Evolutionary conservation across 2,888 invertebrate genomes (phyloP), one percentile per base, ranked within the genome.

Genomic region (Dicycla oo): DNA sequence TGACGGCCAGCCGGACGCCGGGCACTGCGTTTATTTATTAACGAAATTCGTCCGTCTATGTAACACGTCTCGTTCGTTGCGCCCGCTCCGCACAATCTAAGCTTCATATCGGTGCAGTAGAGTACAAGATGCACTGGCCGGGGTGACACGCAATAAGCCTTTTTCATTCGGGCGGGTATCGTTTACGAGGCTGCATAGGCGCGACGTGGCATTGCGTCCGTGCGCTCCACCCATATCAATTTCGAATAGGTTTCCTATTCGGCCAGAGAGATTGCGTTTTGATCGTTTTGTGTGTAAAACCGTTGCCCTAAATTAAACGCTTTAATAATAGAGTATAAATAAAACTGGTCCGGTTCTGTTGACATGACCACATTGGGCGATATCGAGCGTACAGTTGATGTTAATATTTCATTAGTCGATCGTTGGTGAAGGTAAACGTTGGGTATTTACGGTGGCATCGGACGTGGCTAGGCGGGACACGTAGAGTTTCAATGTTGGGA

Each of bases 141-240:
- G 71, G 68, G 54, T 61, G 67, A 64, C 67, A 61, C 60, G 82
- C 74, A 83, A 90, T 93, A 82, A 81, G 91, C 69, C 88, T 86
- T 94, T 93, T 88, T 87, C 79, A 80, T 77, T 70, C 88, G 91
- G 76, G 85, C 87, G 69, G 75, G 78, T 86, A 88, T 83, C 95
- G 94, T 95, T 95, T 95, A 95, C 95, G 94, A 94, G 93, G 90
- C 91, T 90, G 94, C 93, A 93, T 92, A 92, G 94, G 92, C 93
- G 93, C 94, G 94, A 91, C 94, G 93, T 91, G 88, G 92, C 92
- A 90, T 86, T 92, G 93, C 93, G 90, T 84, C 86, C 91, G 90
- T 88, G 92, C 91, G 94, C 94, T 94, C 94, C 94, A 94, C 94
- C 95, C 95, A 95, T 95, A 96, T 96, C 95, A 96, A 96, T 96